Percentiles rank a stretch among this genome's conserved stretches.
phyloP scores from a whole-genome alignment of 2,113 vertebrate genomes.

The Hucho hucho region DNA sequence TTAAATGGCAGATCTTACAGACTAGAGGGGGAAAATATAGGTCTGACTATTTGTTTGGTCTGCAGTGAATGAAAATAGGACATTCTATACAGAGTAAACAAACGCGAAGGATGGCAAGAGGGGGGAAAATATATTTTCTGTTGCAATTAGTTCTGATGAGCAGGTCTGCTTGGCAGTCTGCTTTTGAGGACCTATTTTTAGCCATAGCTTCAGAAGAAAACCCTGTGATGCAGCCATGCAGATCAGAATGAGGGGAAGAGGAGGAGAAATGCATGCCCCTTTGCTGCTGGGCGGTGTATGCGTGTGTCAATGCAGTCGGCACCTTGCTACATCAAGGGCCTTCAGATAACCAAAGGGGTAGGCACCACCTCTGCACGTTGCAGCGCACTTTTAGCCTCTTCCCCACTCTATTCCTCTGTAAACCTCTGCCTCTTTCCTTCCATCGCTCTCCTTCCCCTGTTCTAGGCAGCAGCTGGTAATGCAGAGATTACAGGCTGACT shows the following conservation, averaged over 20 bases:
- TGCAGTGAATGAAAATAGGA: neutral
- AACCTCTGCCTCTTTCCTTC: no score
- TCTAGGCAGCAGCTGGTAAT: neutral
- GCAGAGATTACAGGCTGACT: neutral
- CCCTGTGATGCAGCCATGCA: slow-evolving; percentile 55
- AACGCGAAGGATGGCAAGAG: neutral
- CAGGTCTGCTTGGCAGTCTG: slow-evolving; percentile 57
- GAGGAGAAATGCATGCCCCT: slow-evolving; percentile 17
- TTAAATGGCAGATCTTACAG: no score
- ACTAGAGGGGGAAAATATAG: no score
- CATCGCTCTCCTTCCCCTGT: neutral
- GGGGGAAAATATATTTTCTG: slow-evolving; percentile 37
- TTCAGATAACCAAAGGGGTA: neutral
- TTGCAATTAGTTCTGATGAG: slow-evolving; percentile 64
- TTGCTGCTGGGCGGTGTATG: slow-evolving; percentile 5
- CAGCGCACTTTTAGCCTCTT: neutral
- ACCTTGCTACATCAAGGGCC: neutral
- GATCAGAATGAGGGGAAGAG: slow-evolving; percentile 29
- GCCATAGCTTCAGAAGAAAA: slow-evolving; percentile 49
- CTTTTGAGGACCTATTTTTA: slow-evolving; percentile 61
- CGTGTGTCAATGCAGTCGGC: neutral
- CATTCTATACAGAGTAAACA: neutral
- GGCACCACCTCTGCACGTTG: neutral
- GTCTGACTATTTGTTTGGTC: neutral
- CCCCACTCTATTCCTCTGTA: neutral